Conservation (phyloP, 2,888 invertebrate genomes). For the Pocota personata region DNA sequence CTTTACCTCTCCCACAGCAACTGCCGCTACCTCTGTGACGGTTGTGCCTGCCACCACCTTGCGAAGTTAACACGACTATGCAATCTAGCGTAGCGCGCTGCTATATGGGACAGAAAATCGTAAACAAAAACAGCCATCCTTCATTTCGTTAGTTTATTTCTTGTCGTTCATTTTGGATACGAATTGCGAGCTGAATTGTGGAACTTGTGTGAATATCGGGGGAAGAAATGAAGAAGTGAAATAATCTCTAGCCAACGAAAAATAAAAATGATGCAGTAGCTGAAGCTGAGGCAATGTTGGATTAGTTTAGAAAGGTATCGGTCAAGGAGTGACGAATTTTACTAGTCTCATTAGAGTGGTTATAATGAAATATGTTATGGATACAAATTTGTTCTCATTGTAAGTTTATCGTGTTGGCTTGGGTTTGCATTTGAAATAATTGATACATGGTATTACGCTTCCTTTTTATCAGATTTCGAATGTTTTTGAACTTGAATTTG, state of each 20-base stretch:
- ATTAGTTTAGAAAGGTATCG: neutral
- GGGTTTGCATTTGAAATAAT: too few relatives aligned
- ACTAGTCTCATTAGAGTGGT: neutral
- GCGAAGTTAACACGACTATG: neutral
- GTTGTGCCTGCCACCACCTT: conserved; percentile 8
- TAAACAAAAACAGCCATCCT: conserved; percentile 11
- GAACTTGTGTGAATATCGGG: conserved; percentile 3
- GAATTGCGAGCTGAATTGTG: conserved; percentile 21
- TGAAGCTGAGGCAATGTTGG: neutral
- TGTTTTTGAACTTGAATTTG: too few relatives aligned
- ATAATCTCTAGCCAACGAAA: neutral
- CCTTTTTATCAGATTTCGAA: too few relatives aligned
- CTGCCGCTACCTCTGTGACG: neutral
- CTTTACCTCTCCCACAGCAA: conserved; percentile 34
- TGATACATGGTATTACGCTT: too few relatives aligned
- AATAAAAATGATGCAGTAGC: neutral
- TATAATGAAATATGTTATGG: neutral
- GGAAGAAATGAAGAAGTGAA: neutral
- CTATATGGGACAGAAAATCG: neutral
- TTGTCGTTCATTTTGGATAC: neutral
- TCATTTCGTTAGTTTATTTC: neutral
- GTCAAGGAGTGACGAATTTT: neutral
- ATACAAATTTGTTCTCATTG: neutral
- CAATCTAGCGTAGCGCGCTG: neutral
- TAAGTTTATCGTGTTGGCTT: too few relatives aligned